A percentile compares a stretch with the other conserved stretches of the same genome.
These are phyloP conservation scores for Schrankia costaestrigalis DNA, from an alignment of 2,888 invertebrate species.

Conservation along the genomic window DNA sequence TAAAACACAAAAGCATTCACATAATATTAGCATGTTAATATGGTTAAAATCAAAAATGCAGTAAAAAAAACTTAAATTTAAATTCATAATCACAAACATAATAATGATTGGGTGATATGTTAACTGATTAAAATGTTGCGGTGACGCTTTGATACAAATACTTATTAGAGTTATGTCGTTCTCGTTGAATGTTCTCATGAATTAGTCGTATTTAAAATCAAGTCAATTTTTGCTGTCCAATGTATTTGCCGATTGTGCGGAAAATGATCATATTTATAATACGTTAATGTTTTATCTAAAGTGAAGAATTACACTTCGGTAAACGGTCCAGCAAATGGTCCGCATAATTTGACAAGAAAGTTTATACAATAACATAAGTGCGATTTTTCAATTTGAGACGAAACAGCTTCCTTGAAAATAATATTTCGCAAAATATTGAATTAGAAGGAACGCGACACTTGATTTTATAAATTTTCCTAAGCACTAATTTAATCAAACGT, in stretches of 20 bases:
- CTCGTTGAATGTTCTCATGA: slow-evolving; percentile 32
- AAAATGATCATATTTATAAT: slow-evolving; percentile 29
- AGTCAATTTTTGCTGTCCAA: slow-evolving; percentile 63
- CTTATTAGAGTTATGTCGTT: slow-evolving; percentile 22
- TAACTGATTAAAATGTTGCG: slow-evolving; percentile 70
- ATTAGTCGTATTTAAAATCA: slow-evolving; percentile 66
- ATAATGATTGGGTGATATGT: slow-evolving; percentile 59
- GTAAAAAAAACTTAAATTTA: slow-evolving; percentile 53
- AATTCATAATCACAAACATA: slow-evolving; percentile 61
- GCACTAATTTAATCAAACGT: slow-evolving; percentile 60
- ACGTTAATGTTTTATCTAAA: slow-evolving; percentile 25
- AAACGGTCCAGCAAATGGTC: background rate
- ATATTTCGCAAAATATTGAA: slow-evolving; percentile 71
- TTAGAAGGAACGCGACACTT: slow-evolving; percentile 45
- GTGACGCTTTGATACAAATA: slow-evolving; percentile 31
- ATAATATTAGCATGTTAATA: slow-evolving; percentile 74
- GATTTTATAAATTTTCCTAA: slow-evolving; percentile 27
- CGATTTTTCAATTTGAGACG: slow-evolving; percentile 31
- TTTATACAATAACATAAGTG: slow-evolving; percentile 16
- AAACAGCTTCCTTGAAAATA: slow-evolving; percentile 50
- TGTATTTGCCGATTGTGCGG: slow-evolving; percentile 47
- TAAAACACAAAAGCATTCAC: slow-evolving; percentile 59
- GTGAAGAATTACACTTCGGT: slow-evolving; percentile 31
- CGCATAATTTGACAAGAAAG: slow-evolving; percentile 1
- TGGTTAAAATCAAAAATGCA: slow-evolving; percentile 78